Evolutionary conservation across 2,888 invertebrate genomes (phyloP).

Genomic region (Orgyia antiqua): DNA sequence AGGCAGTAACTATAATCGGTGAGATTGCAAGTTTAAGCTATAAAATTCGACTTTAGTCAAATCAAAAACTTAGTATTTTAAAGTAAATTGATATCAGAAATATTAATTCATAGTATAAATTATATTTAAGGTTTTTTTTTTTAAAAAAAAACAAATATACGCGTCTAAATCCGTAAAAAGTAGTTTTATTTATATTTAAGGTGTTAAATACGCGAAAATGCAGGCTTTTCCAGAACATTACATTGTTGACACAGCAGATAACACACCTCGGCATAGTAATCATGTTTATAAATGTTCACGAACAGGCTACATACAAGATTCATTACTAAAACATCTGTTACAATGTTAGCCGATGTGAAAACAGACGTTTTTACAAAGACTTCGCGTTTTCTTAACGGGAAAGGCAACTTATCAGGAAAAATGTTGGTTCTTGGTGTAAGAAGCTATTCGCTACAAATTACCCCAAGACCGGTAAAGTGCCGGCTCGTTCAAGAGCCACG

Average conservation of each 20-base stretch:
- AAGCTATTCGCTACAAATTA: too few species aligned
- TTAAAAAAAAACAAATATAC: too few species aligned
- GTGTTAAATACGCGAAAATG: neutral
- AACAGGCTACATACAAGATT: constrained; percentile 16
- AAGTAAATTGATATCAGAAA: too few species aligned
- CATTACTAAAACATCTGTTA: constrained; percentile 39
- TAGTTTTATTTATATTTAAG: neutral
- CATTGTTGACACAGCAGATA: constrained; percentile 18
- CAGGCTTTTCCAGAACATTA: constrained; percentile 11
- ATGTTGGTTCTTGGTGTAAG: too few species aligned
- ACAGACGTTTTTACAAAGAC: constrained; percentile 14
- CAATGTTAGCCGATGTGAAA: constrained; percentile 12
- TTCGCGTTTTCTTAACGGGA: constrained; percentile 10
- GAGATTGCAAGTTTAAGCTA: too few species aligned
- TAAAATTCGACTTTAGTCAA: too few species aligned
- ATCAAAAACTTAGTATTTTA: too few species aligned
- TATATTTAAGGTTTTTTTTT: too few species aligned
- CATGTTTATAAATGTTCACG: constrained; percentile 19
- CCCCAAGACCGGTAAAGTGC: constrained; percentile 48
- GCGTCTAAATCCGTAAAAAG: too few species aligned
- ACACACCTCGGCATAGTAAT: constrained; percentile 13
- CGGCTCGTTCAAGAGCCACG: constrained; percentile 41
- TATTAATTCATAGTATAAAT: too few species aligned
- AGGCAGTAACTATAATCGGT: too few species aligned
- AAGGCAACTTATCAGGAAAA: too few species aligned